Conservation (phyloP, 92 coral and sea anemone genomes). For the Bergia puertoricense region DNA sequence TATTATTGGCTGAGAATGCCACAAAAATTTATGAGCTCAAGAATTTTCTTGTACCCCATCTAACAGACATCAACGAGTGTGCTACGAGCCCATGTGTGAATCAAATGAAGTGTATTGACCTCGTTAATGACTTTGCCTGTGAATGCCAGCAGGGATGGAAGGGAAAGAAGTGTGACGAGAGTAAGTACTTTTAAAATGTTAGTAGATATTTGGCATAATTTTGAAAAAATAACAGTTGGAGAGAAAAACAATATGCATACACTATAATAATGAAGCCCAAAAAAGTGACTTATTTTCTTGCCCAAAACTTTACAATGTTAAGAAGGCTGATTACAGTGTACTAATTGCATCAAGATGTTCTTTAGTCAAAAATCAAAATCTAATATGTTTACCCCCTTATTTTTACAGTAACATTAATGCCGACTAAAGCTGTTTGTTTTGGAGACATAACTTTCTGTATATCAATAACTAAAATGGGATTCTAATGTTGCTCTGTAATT, state of each 20-base stretch:
- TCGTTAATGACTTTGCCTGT: slow-evolving; percentile 83
- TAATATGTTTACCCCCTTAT: no score
- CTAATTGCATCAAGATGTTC: not conserved
- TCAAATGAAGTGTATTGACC: slow-evolving; percentile 80
- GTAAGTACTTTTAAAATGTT: slow-evolving; percentile 57
- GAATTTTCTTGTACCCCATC: not conserved
- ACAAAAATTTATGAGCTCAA: not conserved
- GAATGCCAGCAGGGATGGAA: slow-evolving; percentile 92
- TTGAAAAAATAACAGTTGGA: not conserved
- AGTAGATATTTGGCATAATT: no score
- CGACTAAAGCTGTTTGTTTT: no score
- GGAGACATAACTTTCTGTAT: no score
- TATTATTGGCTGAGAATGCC: not conserved
- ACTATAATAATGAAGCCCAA: no score
- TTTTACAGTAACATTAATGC: no score
- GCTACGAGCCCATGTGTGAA: slow-evolving; percentile 86
- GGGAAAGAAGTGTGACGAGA: slow-evolving; percentile 84
- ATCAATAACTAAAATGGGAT: not conserved
- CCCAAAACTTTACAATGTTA: not conserved
- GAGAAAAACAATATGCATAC: not conserved
- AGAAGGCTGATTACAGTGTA: not conserved
- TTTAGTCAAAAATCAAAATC: no score
- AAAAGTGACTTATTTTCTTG: not conserved
- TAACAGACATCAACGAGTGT: slow-evolving; percentile 86
- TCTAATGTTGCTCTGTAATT: not conserved